A percentile compares a stretch with the other conserved stretches of the same genome.
These are phyloP conservation scores for Perizoma flavofasciatum DNA, from an alignment of 2,888 invertebrate genomes.

Conservation along the genomic window DNA sequence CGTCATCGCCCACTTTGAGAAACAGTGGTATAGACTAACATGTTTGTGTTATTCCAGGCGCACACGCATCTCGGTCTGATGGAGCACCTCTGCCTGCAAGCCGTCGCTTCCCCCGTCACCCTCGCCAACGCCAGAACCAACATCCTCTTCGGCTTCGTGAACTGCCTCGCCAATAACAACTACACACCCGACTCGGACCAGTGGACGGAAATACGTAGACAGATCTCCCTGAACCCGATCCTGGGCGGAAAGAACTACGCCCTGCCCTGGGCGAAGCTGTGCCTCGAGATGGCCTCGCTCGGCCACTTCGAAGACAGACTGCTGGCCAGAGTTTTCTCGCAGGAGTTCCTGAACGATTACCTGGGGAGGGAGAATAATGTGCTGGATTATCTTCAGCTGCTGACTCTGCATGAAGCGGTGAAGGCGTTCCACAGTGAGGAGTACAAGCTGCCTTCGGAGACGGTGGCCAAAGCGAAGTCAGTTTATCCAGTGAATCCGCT, in stretches of 20 bases:
- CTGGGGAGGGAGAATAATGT: constrained; percentile 60
- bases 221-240: constrained; percentile 68
- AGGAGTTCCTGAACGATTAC: constrained; percentile 72
- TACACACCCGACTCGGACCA: constrained; percentile 78
- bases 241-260: constrained; percentile 63
- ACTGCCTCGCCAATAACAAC: constrained; percentile 83
- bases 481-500: constrained; percentile 56
- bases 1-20: too few species aligned
- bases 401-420: constrained; percentile 83
- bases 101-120: constrained; percentile 63
- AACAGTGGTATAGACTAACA: background rate
- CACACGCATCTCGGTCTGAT: constrained; percentile 83
- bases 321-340: constrained; percentile 77
- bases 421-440: constrained; percentile 67
- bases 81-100: constrained; percentile 81
- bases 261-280: constrained; percentile 80
- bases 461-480: constrained; percentile 62
- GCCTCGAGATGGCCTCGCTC: constrained; percentile 83
- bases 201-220: constrained; percentile 78
- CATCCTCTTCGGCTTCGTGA: constrained; percentile 77
- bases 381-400: constrained; percentile 75
- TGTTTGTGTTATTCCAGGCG: constrained; percentile 59
- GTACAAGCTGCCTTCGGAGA: constrained; percentile 64
- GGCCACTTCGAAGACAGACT: constrained; percentile 83
- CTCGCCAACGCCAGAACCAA: constrained; percentile 66